A percentile compares a stretch with the other conserved stretches of the same genome.
phyloP scores from a whole-genome alignment of 2,888 invertebrate species.

The Torymus auratus region DNA sequence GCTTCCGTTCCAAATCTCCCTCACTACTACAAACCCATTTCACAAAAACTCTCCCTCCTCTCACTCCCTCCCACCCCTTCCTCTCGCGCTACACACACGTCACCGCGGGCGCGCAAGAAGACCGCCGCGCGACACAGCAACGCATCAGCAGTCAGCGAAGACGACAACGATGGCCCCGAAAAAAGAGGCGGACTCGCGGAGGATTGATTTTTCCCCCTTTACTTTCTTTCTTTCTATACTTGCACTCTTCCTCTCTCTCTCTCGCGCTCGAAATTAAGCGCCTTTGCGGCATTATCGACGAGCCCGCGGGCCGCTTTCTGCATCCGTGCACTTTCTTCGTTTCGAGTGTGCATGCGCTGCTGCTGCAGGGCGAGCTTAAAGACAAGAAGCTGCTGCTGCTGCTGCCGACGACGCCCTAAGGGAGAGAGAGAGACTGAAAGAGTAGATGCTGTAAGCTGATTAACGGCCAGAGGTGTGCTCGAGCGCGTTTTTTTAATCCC shows the following conservation, averaged over 20 bases:
- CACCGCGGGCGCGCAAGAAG: no score
- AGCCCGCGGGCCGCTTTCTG: background rate
- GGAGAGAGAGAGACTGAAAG: no score
- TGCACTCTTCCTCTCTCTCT: background rate
- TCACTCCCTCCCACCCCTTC: background rate
- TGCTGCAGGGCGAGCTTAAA: background rate
- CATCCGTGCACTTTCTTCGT: slow-evolving; percentile 26
- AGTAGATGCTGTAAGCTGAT: no score
- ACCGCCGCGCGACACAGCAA: no score
- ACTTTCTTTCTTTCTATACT: background rate
- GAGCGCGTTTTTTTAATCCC: background rate
- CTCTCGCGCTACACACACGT: no score
- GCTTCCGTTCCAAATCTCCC: no score
- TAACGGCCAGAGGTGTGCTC: background rate
- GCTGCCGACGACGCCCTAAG: no score
- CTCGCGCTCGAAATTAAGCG: slow-evolving; percentile 22
- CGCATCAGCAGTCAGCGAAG: no score
- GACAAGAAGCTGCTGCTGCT: no score
- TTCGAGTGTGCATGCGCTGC: background rate
- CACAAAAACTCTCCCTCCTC: background rate
- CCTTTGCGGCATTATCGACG: slow-evolving; percentile 31
- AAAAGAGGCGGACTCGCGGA: background rate
- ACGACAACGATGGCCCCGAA: no score
- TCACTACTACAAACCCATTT: no score
- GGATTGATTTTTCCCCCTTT: background rate